Evolutionary conservation across 2,113 vertebrate species (phyloP), one percentile per base, ranked within the genome.

Genomic region (Neopipo cinnamomea): DNA sequence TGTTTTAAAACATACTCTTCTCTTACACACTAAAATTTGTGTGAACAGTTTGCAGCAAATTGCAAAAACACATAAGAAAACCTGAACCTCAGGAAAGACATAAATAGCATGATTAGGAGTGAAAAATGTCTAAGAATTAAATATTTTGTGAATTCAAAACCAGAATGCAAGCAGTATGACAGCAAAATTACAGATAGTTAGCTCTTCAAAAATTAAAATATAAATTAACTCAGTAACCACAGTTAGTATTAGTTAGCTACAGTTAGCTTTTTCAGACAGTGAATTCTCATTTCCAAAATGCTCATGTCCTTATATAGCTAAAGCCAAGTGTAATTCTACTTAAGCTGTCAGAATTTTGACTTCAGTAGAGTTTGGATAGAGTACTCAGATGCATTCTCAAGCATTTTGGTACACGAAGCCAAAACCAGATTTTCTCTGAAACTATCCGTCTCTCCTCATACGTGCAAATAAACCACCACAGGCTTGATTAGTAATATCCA

Each of bases 31-130:
- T 68, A 82, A 85, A 85, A 81, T 63, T 35, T 73, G 16, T 21
- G 25, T 66, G 44, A 85, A 78, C 41, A 62, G n/a, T 93, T 94
- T 88, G 44, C 31, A 86, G 47, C 75, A 80, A 86, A 87, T 35
- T 92, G 56, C 42, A 95, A 94, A 96, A 81, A 61, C 80, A 87
- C 73, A 35, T 75, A 94, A 68, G 49, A 86, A 90, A 91, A 75
- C 37, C 37, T 56, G 23, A 56, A 67, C 47, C n/a, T 84, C 56
- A 93, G 24, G 39, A 77, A 35, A 92, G 72, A 75, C 50, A 75
- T 81, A 95, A 92, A 91, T 81, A 59, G 74, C n/a, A 42, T 76
- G 41, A 21, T n/a, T 74, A 88, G 49, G 16, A 87, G 39, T 30
- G 31, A 91, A 88, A 94, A 83, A 53, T 33, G 21, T 35, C 35